Conservation (phyloP, 2,888 invertebrate genomes). For the Archaeoteleia sp. region DNA sequence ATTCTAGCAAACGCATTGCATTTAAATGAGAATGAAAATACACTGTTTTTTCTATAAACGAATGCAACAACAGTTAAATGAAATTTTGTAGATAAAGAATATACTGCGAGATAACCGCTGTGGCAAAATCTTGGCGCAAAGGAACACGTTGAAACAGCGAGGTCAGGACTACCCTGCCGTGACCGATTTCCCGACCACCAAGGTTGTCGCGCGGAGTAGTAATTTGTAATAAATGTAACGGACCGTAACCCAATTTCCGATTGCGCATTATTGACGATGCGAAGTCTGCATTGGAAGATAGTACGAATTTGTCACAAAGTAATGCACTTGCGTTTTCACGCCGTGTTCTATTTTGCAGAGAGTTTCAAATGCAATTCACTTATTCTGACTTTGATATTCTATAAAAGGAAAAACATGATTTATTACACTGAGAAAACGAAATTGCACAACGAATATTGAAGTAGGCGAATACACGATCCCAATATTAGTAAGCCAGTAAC, state of each 20-base stretch:
- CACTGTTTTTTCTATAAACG: too few relatives aligned
- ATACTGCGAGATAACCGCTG: neutral
- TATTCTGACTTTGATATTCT: too few relatives aligned
- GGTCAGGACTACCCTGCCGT: constrained; percentile 17
- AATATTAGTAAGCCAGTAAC: too few relatives aligned
- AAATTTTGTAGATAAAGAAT: constrained; percentile 27
- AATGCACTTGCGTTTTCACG: neutral
- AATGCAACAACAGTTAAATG: constrained; percentile 10
- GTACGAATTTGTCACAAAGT: constrained; percentile 1
- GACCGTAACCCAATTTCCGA: constrained; percentile 35
- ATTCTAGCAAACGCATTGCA: too few relatives aligned
- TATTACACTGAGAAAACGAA: too few relatives aligned
- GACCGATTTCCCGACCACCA: constrained; percentile 39
- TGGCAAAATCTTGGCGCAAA: constrained; percentile 15
- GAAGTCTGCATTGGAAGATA: neutral
- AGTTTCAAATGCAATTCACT: neutral
- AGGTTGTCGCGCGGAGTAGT: constrained; percentile 32
- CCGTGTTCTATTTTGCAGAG: neutral
- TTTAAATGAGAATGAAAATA: too few relatives aligned
- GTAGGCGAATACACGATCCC: too few relatives aligned
- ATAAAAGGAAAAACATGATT: too few relatives aligned
- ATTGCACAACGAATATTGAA: too few relatives aligned
- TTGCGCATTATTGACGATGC: constrained; percentile 26
- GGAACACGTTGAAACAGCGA: constrained; percentile 26
- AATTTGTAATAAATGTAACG: constrained; percentile 39